Percentiles rank a stretch among this genome's conserved stretches.
Evolutionary conservation across 1,140 invertebrate genomes (phyloP).

Genomic region (Andrena cerasifolii): DNA sequence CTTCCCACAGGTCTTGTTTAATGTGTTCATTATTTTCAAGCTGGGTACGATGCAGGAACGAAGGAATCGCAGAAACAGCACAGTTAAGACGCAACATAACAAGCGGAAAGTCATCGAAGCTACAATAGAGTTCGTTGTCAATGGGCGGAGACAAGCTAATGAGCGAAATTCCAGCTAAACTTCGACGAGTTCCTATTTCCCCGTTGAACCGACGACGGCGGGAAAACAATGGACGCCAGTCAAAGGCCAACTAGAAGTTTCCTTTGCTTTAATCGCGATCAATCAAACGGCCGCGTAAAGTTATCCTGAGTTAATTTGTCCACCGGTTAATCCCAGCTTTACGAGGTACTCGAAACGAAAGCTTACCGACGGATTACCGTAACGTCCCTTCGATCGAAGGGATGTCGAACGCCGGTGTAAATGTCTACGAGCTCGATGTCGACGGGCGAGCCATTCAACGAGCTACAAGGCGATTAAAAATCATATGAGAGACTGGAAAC

Average conservation of each 20-base stretch:
- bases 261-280: constrained; percentile 6
- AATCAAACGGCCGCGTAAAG: constrained; percentile 38
- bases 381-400: constrained; percentile 47
- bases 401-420: constrained; percentile 31
- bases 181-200: background rate
- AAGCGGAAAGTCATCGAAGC: background rate
- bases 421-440: background rate
- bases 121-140: background rate
- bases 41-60: too few species aligned
- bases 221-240: background rate
- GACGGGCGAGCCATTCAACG: background rate
- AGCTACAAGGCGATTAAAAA: background rate
- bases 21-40: too few species aligned
- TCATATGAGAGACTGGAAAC: background rate
- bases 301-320: constrained; percentile 60
- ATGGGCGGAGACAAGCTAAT: background rate
- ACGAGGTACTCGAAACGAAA: constrained; percentile 56
- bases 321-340: constrained; percentile 47
- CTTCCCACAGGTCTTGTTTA: too few species aligned
- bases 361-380: constrained; percentile 57
- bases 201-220: background rate
- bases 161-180: background rate
- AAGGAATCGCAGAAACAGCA: background rate
- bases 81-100: background rate
- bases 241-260: constrained; percentile 3